Conservation (phyloP, 2,797 vertebrate species). For the Enteromius paludinosus region DNA sequence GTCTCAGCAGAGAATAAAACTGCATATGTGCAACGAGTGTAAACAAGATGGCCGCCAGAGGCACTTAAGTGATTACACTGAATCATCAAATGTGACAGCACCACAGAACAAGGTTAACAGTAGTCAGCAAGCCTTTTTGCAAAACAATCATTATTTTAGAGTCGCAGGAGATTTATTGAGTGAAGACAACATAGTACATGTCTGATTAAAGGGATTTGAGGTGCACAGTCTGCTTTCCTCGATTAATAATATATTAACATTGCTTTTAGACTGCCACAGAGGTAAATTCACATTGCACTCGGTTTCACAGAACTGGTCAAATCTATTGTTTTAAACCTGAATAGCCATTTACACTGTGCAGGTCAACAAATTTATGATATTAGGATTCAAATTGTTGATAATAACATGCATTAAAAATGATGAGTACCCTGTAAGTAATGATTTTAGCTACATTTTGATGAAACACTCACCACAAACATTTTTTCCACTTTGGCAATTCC, state of each 20-base stretch:
- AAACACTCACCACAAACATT: constrained; percentile 91
- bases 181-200: not conserved
- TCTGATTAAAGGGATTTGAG: constrained; percentile 2
- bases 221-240: not conserved
- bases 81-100: constrained; percentile 23
- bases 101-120: constrained; percentile 14
- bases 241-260: not conserved
- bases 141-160: constrained; percentile 20
- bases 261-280: not conserved
- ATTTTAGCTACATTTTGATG: not conserved
- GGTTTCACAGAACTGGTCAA: not conserved
- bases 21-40: not conserved
- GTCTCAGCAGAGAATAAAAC: not conserved
- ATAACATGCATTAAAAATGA: not conserved
- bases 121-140: not conserved
- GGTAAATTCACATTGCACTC: not conserved
- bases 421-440: not conserved
- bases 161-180: not conserved
- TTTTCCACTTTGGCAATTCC: constrained; percentile 95
- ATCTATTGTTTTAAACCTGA: constrained; percentile 10
- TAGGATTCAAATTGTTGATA: not conserved
- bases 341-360: not conserved
- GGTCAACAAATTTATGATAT: not conserved
- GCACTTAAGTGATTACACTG: constrained; percentile 24
- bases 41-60: constrained; percentile 20